These are phyloP conservation scores for Clarias platycephalus DNA, from an alignment of 2,797 vertebrate species.

Conservation along the genomic window DNA sequence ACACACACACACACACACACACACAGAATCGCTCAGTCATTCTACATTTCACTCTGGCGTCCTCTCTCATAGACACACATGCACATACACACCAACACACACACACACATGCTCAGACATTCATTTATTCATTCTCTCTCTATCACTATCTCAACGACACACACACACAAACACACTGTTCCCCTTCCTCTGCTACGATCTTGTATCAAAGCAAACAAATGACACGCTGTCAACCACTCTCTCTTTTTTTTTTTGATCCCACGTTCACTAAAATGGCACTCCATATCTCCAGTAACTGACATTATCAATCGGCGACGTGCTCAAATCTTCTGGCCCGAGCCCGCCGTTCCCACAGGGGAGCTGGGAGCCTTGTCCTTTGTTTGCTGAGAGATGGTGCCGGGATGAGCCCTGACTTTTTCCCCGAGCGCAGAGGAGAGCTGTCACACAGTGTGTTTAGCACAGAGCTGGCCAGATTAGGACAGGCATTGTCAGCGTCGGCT, in stretches of 20 bases:
- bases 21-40: constrained; percentile 9
- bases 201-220: constrained; percentile 85
- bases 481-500: constrained; percentile 48
- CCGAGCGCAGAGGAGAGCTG: constrained; percentile 67
- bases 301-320: constrained; percentile 78
- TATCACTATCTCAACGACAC: constrained; percentile 8
- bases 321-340: constrained; percentile 76
- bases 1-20: constrained; percentile 1
- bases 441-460: constrained; percentile 55
- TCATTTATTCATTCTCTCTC: constrained; percentile 25
- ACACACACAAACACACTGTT: constrained; percentile 43
- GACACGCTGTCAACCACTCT: constrained; percentile 70
- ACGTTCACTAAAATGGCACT: constrained; percentile 79
- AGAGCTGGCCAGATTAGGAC: constrained; percentile 53
- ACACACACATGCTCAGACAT: constrained; percentile 36
- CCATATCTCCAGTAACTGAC: constrained; percentile 79
- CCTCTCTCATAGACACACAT: constrained; percentile 25
- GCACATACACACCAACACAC: not conserved
- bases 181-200: constrained; percentile 71
- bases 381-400: constrained; percentile 68
- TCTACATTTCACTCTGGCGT: constrained; percentile 4
- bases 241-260: constrained; percentile 69
- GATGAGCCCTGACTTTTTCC: constrained; percentile 62
- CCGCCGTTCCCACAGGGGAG: constrained; percentile 77
- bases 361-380: constrained; percentile 78